Conservation (phyloP, 2,797 vertebrate genomes). For the Gymnoscopelus microlampas region DNA sequence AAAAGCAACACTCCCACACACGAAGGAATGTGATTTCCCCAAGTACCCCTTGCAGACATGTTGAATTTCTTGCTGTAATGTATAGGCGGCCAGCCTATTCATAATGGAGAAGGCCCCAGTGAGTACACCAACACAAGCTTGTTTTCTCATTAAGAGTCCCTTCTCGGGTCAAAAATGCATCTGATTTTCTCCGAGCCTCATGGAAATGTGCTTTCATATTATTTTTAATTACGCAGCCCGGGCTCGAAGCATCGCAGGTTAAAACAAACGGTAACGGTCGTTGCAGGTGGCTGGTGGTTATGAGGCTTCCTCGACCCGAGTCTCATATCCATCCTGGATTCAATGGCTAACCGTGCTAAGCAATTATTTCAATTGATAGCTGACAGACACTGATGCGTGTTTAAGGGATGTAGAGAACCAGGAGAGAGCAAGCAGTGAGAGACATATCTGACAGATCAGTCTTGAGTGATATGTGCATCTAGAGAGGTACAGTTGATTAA, state of each 20-base stretch:
- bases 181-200: constrained; percentile 27
- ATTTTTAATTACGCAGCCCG: constrained; percentile 28
- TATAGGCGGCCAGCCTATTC: constrained; percentile 76
- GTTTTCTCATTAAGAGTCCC: constrained; percentile 72
- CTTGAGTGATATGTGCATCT: neutral
- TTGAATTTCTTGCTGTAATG: constrained; percentile 77
- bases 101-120: constrained; percentile 67
- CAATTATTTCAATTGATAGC: constrained; percentile 36
- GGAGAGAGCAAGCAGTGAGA: constrained; percentile 6
- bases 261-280: neutral
- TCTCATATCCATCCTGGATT: constrained; percentile 12
- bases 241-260: constrained; percentile 14
- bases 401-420: neutral
- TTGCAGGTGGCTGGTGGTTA: neutral
- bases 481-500: neutral
- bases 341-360: constrained; percentile 31
- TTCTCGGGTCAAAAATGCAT: constrained; percentile 51
- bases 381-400: constrained; percentile 15
- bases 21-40: constrained; percentile 85
- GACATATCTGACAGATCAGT: neutral
- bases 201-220: constrained; percentile 31
- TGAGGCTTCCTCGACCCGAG: no score
- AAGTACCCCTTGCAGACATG: constrained; percentile 81
- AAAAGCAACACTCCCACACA: constrained; percentile 84
- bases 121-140: constrained; percentile 60